Percentiles rank a stretch among this genome's conserved stretches.
These are phyloP conservation scores for Heterodera schachtii DNA, from an alignment of 1,140 invertebrate species.

Conservation along the genomic window DNA sequence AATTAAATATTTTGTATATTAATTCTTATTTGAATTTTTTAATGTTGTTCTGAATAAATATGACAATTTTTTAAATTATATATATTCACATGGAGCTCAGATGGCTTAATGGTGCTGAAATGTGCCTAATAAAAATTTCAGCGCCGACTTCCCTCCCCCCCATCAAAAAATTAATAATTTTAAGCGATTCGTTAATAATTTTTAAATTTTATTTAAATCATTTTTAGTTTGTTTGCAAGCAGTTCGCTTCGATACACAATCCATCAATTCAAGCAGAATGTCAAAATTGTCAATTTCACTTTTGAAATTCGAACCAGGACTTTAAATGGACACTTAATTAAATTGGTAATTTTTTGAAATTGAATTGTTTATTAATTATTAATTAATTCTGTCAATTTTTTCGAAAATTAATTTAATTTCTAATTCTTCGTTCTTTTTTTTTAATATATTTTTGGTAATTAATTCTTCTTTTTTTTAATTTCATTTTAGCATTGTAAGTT, in stretches of 20 bases:
- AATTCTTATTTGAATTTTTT: not conserved
- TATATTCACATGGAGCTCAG: too few relatives aligned
- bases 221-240: slow-evolving; percentile 47
- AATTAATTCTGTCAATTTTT: too few relatives aligned
- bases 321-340: slow-evolving; percentile 54
- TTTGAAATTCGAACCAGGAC: slow-evolving; percentile 58
- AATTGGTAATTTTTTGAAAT: slow-evolving; percentile 44
- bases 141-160: too few relatives aligned
- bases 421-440: not conserved
- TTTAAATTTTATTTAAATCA: not conserved
- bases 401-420: slow-evolving; percentile 22
- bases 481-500: too few relatives aligned
- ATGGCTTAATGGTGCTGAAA: too few relatives aligned
- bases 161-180: not conserved
- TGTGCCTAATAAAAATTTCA: too few relatives aligned
- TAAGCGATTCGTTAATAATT: too few relatives aligned
- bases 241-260: slow-evolving; percentile 41
- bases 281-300: slow-evolving; percentile 37
- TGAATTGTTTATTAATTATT: too few relatives aligned
- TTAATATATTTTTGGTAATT: too few relatives aligned
- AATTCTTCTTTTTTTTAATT: too few relatives aligned
- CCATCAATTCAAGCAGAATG: not conserved
- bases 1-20: not conserved
- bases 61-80: too few relatives aligned
- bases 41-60: slow-evolving; percentile 33